Percentiles rank a stretch among this genome's conserved stretches.
Conservation (phyloP, 2,113 vertebrate genomes). For the Sander vitreus region DNA sequence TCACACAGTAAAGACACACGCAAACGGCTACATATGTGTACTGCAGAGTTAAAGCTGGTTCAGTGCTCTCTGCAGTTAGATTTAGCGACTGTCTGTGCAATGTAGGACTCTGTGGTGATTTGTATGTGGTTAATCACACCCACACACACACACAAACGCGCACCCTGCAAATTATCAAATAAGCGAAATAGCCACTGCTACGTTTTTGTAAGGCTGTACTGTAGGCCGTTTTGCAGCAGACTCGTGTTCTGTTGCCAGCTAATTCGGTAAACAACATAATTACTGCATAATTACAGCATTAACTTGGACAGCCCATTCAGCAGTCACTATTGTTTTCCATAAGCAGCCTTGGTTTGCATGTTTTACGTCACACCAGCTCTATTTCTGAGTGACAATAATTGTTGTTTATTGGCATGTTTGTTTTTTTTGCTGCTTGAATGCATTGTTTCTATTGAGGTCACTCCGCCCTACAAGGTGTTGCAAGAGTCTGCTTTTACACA, state of each 20-base stretch:
- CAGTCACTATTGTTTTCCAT: constrained; percentile 48
- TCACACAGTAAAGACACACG: neutral
- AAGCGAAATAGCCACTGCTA: constrained; percentile 34
- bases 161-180: constrained; percentile 25
- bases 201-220: constrained; percentile 9
- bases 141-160: constrained; percentile 5
- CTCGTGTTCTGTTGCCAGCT: constrained; percentile 35
- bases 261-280: constrained; percentile 69
- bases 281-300: constrained; percentile 68
- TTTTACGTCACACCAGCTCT: constrained; percentile 32
- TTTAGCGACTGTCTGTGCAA: neutral
- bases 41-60: neutral
- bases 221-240: constrained; percentile 25
- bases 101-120: constrained; percentile 1
- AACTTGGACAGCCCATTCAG: constrained; percentile 56
- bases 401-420: constrained; percentile 12
- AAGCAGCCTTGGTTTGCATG: constrained; percentile 31
- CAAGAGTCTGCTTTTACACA: neutral
- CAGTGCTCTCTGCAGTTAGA: neutral
- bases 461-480: neutral
- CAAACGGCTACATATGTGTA: neutral
- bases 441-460: constrained; percentile 29
- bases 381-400: constrained; percentile 8
- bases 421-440: constrained; percentile 20
- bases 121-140: constrained; percentile 27